Evolutionary conservation across 53 echinoderm and acorn worm species (phyloP), one percentile per base, ranked within the genome.

Genomic region (Antedon mediterranea): DNA sequence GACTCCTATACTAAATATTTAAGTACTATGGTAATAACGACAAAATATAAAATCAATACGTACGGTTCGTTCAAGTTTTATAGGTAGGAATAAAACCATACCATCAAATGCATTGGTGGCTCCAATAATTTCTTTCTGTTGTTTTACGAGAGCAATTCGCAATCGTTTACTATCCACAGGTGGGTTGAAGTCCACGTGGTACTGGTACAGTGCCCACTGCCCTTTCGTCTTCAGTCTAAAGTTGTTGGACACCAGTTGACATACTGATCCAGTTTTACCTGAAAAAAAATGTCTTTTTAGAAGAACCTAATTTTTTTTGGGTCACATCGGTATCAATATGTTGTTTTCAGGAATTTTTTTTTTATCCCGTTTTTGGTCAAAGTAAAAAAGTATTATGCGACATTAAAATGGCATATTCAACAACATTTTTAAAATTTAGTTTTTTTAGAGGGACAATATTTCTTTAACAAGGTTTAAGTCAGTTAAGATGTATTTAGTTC

Each of bases 181-280:
- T 0, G 95, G 95, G 0, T 81, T 79, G 79, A 91, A 94, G 31
- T 82, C 81, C 34, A 94, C 87, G 30, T 83, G 83, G 82, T 94
- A 94, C 91, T 91, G 95, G 85, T 94, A 85, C 31, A 94, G 79
- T 5, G 78, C 83, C 95, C 95, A 94, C 15, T 84, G 32, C 3
- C 77, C 34, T 7, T 26, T 76, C 0, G 73, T 41, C 23, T 43
- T 84, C 84, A 94, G 72, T 77, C 43, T 73, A 81, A 91, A 94
- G 83, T 83, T 82, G 84, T 94, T 94, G 23, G 91, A 83, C 20
- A 82, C 6, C 28, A 94, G 72, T 0, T 29, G 28, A 0, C 85
- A 29, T 3, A 18, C 57, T 0, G 4, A 0, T 0, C 93, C 93
- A 18, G 78, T 8, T 3, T 27, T 20, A 20, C 87, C 87, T 90